These are phyloP conservation scores for Apostichopus leukothele DNA, from an alignment of 53 echinoderm and acorn worm species.

Conservation along the genomic window DNA sequence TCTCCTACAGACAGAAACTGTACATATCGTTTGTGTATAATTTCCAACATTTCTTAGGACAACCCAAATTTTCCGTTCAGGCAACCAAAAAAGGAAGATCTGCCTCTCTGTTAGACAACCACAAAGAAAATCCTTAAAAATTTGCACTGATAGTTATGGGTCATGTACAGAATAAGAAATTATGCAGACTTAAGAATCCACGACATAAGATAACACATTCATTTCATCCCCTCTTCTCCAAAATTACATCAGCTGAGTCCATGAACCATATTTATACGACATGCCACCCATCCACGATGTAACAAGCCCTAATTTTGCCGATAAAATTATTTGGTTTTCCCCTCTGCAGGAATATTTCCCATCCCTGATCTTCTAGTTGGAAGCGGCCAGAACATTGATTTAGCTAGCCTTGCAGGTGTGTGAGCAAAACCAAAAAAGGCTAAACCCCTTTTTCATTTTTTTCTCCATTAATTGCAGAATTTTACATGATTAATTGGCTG, in stretches of 20 bases:
- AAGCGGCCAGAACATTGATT: conserved; percentile 30
- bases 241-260: neutral
- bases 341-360: conserved; percentile 40
- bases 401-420: conserved; percentile 45
- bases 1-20: too few species aligned
- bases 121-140: too few species aligned
- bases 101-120: too few species aligned
- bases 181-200: too few species aligned
- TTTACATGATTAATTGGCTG: neutral
- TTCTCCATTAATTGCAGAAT: neutral
- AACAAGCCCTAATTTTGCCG: neutral
- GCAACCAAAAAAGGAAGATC: too few species aligned
- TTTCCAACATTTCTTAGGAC: too few species aligned
- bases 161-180: too few species aligned
- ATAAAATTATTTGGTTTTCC: conserved; percentile 43
- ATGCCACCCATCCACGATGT: neutral
- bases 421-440: neutral
- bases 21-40: too few species aligned
- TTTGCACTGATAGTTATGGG: too few species aligned
- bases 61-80: too few species aligned
- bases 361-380: conserved; percentile 30
- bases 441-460: neutral
- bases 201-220: too few species aligned
- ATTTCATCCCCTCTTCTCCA: neutral
- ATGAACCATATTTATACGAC: neutral